Evolutionary conservation across 2,113 vertebrate genomes (phyloP).

Genomic region (Indri indri): DNA sequence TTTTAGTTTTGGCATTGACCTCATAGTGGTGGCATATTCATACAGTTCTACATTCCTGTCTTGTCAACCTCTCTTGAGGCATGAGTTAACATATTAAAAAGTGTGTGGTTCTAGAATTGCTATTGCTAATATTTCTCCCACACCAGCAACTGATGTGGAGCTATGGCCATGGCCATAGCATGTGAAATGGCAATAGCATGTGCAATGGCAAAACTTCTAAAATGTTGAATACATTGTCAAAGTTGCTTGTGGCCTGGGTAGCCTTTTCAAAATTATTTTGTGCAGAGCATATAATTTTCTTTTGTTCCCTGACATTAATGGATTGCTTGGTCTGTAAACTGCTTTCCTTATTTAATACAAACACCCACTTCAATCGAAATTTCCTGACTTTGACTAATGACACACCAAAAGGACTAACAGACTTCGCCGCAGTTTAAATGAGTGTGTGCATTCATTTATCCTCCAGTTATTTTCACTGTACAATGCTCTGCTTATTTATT

Average conservation of each 20-base stretch:
- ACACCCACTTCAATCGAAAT: constrained; percentile 4
- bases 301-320: constrained; percentile 62
- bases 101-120: neutral
- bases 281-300: constrained; percentile 50
- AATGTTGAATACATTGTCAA: neutral
- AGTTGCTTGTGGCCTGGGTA: neutral
- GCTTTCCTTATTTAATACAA: constrained; percentile 54
- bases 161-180: neutral
- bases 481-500: neutral
- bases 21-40: neutral
- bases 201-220: neutral
- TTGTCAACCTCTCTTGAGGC: neutral
- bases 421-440: neutral
- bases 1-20: neutral
- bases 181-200: neutral
- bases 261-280: constrained; percentile 40
- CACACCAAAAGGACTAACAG: neutral
- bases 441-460: neutral
- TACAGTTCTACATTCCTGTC: neutral
- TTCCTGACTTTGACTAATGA: constrained; percentile 35
- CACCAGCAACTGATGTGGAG: neutral
- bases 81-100: neutral
- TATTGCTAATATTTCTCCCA: neutral
- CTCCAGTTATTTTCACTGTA: neutral
- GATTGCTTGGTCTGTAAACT: constrained; percentile 36